Percentiles rank a stretch among this genome's conserved stretches.
Evolutionary conservation across 2,113 vertebrate genomes (phyloP).

Genomic region (Serinus canaria): DNA sequence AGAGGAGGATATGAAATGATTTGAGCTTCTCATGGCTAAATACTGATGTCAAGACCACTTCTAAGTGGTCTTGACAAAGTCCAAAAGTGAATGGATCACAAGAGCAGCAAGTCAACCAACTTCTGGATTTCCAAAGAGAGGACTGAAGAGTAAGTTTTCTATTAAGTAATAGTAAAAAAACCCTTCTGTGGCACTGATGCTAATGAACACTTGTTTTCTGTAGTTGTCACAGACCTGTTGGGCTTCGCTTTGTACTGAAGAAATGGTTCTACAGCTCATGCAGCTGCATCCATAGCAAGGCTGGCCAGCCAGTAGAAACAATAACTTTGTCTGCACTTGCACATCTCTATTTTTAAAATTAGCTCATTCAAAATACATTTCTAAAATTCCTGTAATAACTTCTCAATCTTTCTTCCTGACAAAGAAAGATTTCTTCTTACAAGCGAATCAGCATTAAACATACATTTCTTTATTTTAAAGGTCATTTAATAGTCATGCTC

Average conservation of each 20-base stretch:
- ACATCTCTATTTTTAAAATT: not conserved
- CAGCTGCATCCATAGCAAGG: not conserved
- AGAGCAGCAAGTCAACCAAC: not conserved
- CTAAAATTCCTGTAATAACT: not conserved
- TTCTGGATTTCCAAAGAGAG: not conserved
- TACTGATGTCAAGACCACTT: not conserved
- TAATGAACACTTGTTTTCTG: not conserved
- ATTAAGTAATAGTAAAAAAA: not conserved
- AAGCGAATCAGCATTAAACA: not conserved
- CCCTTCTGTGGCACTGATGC: not conserved
- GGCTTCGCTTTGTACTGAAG: not conserved
- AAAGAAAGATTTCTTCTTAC: not conserved
- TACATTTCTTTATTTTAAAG: slow-evolving; percentile 17
- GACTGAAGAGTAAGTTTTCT: not conserved
- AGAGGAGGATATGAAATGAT: not conserved
- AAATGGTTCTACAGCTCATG: not conserved
- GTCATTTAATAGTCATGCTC: not conserved
- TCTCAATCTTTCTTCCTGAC: not conserved
- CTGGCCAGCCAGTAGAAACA: not conserved
- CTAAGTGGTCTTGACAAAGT: not conserved
- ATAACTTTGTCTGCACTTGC: not conserved
- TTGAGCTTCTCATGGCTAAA: not conserved
- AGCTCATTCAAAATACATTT: not conserved
- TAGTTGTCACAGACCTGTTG: not conserved
- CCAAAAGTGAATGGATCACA: not conserved